Evolutionary conservation across 2,888 invertebrate genomes (phyloP).

Genomic region (Ophion ellenae): DNA sequence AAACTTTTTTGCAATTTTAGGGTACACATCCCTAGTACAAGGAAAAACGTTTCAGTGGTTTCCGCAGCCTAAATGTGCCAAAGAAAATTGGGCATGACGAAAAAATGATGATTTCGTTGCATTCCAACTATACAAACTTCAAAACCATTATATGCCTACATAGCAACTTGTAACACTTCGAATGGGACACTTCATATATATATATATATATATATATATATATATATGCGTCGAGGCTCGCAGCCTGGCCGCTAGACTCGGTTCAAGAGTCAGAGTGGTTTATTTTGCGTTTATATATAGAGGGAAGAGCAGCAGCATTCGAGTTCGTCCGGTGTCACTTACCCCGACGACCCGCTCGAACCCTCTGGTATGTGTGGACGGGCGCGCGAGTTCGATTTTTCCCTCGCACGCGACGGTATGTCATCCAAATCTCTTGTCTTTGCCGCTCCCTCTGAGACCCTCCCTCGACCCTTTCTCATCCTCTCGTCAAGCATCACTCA

Average conservation of each 20-base stretch:
- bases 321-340: constrained; percentile 83
- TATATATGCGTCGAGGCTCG: not conserved
- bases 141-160: too few species aligned
- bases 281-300: constrained; percentile 83
- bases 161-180: not conserved
- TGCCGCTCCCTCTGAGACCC: not conserved
- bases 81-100: too few species aligned
- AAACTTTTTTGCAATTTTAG: too few species aligned
- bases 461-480: not conserved
- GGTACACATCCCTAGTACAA: too few species aligned
- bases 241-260: constrained; percentile 31
- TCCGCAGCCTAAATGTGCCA: too few species aligned
- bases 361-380: constrained; percentile 66
- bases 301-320: constrained; percentile 69
- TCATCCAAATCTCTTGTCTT: not conserved
- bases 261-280: constrained; percentile 81
- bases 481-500: not conserved
- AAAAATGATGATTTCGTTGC: too few species aligned
- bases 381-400: constrained; percentile 50
- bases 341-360: constrained; percentile 72
- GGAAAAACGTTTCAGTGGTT: too few species aligned
- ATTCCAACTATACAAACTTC: too few species aligned
- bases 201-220: too few species aligned
- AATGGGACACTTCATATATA: not conserved
- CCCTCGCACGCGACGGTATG: constrained; percentile 50